Conservation (phyloP, 2,888 invertebrate species). For the Drosophila borealis region DNA sequence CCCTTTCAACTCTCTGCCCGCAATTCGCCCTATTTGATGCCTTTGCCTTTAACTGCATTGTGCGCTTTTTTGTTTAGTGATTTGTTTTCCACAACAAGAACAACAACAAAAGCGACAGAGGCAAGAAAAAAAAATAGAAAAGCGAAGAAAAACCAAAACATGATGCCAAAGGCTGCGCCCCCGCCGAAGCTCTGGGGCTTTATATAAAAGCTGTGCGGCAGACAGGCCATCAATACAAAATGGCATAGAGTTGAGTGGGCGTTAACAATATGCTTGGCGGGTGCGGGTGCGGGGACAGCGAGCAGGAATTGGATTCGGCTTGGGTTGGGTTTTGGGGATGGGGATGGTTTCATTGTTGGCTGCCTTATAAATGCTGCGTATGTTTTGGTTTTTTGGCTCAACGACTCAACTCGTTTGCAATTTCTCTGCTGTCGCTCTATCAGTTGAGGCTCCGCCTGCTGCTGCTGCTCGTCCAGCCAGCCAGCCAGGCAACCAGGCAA, state of each 20-base stretch:
- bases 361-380: conserved; percentile 80
- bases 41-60: conserved; percentile 72
- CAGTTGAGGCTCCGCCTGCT: conserved; percentile 43
- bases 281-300: neutral
- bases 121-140: conserved; percentile 28
- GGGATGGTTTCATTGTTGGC: conserved; percentile 65
- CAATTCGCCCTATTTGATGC: conserved; percentile 51
- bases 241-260: conserved; percentile 80
- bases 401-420: conserved; percentile 80
- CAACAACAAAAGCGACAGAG: conserved; percentile 18
- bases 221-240: conserved; percentile 81
- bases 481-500: conserved; percentile 4
- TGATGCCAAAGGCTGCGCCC: conserved; percentile 77
- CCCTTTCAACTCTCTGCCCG: conserved; percentile 36
- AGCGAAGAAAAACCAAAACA: conserved; percentile 62
- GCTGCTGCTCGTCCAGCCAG: conserved; percentile 27
- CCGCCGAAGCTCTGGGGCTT: conserved; percentile 71
- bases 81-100: conserved; percentile 70
- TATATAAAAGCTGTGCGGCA: conserved; percentile 81
- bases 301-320: no score
- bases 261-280: conserved; percentile 72
- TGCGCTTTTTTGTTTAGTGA: conserved; percentile 77
- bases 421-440: conserved; percentile 78
- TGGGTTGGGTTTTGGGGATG: neutral
- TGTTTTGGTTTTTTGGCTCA: conserved; percentile 80